phyloP scores from a whole-genome alignment of 2,888 invertebrate species.

The Aleiodes alternator region DNA sequence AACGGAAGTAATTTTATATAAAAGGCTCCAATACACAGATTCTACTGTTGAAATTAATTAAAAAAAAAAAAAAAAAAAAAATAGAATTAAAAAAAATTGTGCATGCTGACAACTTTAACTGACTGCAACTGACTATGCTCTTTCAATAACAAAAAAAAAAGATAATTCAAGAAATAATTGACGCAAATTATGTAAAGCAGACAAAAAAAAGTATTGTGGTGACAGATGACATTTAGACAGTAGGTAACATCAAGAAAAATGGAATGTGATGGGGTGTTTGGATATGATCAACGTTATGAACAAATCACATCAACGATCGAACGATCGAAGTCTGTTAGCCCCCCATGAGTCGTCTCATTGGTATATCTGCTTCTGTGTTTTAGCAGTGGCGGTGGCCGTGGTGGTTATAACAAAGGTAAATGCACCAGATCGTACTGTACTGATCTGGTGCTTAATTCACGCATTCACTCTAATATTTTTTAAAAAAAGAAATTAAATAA shows the following conservation, averaged over 20 bases:
- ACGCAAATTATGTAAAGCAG: no score
- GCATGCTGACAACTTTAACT: no score
- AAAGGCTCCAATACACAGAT: no score
- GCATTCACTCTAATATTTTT: slow-evolving; percentile 76
- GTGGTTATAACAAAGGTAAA: slow-evolving; percentile 98
- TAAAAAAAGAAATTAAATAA: neutral
- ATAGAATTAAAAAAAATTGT: no score
- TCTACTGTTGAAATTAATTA: no score
- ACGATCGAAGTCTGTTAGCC: slow-evolving; percentile 75
- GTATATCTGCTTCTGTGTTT: slow-evolving; percentile 89
- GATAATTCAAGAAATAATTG: no score
- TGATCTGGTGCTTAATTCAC: slow-evolving; percentile 85
- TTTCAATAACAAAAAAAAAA: no score
- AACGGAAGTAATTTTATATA: no score
- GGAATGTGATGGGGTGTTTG: slow-evolving; percentile 71
- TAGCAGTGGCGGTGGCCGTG: slow-evolving; percentile 95
- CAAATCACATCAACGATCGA: slow-evolving; percentile 77
- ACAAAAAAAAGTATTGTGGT: slow-evolving; percentile 60
- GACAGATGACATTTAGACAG: slow-evolving; percentile 78
- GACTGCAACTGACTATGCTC: no score
- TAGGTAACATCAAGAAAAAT: slow-evolving; percentile 78
- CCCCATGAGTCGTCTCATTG: slow-evolving; percentile 83
- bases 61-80: no score
- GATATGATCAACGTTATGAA: slow-evolving; percentile 77
- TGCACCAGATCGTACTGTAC: slow-evolving; percentile 83